Evolutionary conservation across 2,888 invertebrate genomes (phyloP), one percentile per base, ranked within the genome.

Genomic region (Stictocephala bisonia): DNA sequence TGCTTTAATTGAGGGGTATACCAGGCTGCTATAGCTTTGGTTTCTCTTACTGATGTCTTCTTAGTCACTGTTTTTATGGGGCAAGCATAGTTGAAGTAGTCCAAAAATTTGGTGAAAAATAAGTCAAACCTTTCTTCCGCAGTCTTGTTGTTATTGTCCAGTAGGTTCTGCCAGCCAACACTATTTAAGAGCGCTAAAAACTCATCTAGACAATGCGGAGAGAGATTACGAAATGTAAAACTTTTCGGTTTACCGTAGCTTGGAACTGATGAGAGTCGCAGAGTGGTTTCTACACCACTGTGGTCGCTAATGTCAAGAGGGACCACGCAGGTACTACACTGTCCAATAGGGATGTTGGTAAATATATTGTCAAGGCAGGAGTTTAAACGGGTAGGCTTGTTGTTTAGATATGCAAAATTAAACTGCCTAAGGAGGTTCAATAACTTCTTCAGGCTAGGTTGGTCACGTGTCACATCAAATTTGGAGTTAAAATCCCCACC

Each of bases 291-390:
- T n/a, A 51, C 13, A 22, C 51, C 22, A 51, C 51, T 51, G 51
- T 51, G 51, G n/a, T 51, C 26, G n/a, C 4, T n/a, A 11, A 24
- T 51, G 11, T 51, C 51, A 3, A 51, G 7, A 51, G 2, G n/a
- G 6, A 51, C 51, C 22, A 51, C 51, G 9, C 24, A 15, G 4
- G 13, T 22, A 1, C 22, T 24, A 11, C 51, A 51, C 1, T 26
- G 26, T 24, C 27, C 51, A 2, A 4, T 24, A 4, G 3, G 24
- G n/a, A 51, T 1, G 2, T 51, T 24, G 1, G 11, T 51, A 51
- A 51, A 51, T 2, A 51, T 51, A 51, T 51, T 51, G 24, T 51
- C 51, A 1, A 51, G 24, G 24, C 51, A 51, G 24, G 51, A 24
- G 24, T 24, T 51, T 9, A 51, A 11, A 4, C 51, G 24, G 26